Base-by-base conservation (phyloP, 2,113 vertebrate genomes). In the Hyperopisus bebe region DNA sequence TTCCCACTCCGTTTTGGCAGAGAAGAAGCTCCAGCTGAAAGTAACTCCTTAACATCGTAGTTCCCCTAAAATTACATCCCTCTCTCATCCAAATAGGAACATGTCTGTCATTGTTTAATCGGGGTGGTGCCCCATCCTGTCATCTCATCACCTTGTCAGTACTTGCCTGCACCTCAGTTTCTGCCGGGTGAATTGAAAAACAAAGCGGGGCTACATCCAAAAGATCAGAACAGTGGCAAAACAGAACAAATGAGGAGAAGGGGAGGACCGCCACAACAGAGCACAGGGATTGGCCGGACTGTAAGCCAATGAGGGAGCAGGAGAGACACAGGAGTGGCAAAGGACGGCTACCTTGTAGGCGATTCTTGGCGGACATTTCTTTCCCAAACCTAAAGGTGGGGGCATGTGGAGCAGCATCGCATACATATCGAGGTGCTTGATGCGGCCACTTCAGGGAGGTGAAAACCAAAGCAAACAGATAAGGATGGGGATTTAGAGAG, bases 341-440 rank as follows among this genome's bases (percentile, higher is more conserved):
- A 91, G 92, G 93, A 93, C 92, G 93, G 97, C 98, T 99, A 99
- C 98, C 98, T 99, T 99, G 96, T 99, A 98, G 92, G 98, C 98
- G 95, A 99, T 95, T 91, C 98, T 97, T 94, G 98, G 97, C 44
- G 98, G 98, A 95, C 98, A 99, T 96, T 98, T 98, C 98, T 99
- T 99, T 95, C 98, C 98, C 95, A 99, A 97, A 96, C 98, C 98
- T 96, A 99, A 97, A 93, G 98, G 98, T 93, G 98, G 98, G 96
- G 97, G 98, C 98, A 99, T 98, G 97, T 99, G 98, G 95, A 98
- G 98, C 97, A 99, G 97, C 98, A 99, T 99, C 97, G 98, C 97
- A 96, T 99, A 99, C 98, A 99, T 99, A 97, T 99, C 97, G 95
- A 95, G 97, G 97, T 99, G 98, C 97, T 98, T 98, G 97, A 99